phyloP scores from a whole-genome alignment of 2,888 invertebrate genomes.

The Drosophila planitibia region DNA sequence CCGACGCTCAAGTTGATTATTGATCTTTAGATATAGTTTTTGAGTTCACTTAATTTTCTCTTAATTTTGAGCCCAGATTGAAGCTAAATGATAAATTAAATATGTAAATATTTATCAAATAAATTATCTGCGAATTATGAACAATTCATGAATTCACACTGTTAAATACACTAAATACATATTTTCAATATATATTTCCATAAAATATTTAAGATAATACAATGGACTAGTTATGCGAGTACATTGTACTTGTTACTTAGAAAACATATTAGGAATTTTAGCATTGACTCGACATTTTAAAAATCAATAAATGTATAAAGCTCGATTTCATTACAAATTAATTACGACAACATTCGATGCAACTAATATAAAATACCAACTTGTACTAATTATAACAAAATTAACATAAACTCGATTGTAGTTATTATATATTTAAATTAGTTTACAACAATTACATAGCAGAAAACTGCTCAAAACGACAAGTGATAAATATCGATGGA shows the following conservation, averaged over 20 bases:
- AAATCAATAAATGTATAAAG: constrained; percentile 16
- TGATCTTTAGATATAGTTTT: neutral
- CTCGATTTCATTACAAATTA: constrained; percentile 18
- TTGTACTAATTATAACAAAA: constrained; percentile 36
- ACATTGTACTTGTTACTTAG: neutral
- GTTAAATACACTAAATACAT: neutral
- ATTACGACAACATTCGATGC: constrained; percentile 12
- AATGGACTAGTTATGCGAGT: constrained; percentile 33
- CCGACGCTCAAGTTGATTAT: neutral
- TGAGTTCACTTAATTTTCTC: neutral
- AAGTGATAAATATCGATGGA: constrained; percentile 42
- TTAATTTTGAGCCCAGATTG: neutral
- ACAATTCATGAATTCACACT: neutral
- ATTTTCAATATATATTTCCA: constrained; percentile 5
- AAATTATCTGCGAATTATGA: neutral
- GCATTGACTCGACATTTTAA: neutral
- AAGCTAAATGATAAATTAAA: neutral
- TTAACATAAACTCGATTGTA: constrained; percentile 13
- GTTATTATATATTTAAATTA: constrained; percentile 48
- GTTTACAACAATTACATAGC: constrained; percentile 45
- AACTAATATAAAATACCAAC: constrained; percentile 25
- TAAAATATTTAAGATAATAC: constrained; percentile 10
- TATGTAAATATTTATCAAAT: neutral
- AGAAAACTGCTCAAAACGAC: constrained; percentile 22
- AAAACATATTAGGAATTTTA: constrained; percentile 4